phyloP scores from a whole-genome alignment of 2,113 vertebrate genomes.

The Lipotes vexillifer region DNA sequence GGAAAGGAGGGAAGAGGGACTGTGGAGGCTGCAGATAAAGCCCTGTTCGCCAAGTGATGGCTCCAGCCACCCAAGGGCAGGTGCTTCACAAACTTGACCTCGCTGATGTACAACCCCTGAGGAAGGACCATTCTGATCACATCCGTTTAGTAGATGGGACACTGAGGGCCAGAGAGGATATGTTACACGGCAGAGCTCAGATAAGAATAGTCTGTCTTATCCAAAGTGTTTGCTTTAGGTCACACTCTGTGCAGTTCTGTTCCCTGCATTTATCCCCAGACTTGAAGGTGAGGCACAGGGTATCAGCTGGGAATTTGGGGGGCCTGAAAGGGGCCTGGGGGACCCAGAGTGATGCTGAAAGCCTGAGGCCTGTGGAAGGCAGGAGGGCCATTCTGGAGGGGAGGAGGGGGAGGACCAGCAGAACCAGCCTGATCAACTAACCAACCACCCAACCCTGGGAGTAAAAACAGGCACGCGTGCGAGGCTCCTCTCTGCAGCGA shows the following conservation, averaged over 20 bases:
- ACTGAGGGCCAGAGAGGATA: neutral
- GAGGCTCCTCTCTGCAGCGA: constrained; percentile 53
- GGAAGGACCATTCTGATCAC: neutral
- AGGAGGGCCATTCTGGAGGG: neutral
- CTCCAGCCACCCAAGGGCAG: neutral
- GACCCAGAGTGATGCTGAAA: neutral
- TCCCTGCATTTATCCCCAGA: neutral
- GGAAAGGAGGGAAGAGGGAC: neutral
- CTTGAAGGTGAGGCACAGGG: neutral
- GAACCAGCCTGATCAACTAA: neutral
- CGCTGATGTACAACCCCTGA: neutral
- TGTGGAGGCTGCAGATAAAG: accelerated
- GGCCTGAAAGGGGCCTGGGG: neutral
- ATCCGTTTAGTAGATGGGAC: neutral
- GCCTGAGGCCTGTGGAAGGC: neutral
- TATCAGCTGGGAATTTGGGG: neutral
- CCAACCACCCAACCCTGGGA: neutral
- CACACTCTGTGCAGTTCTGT: neutral
- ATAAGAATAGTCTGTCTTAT: neutral
- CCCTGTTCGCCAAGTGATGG: neutral
- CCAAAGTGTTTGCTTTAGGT: neutral
- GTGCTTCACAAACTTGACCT: neutral
- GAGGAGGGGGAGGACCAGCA: neutral
- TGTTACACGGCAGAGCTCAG: neutral
- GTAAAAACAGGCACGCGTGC: neutral